Percentiles rank a stretch among this genome's conserved stretches.
These are phyloP conservation scores for Paedocypris sp. DNA, from an alignment of 2,113 vertebrate species.

Conservation along the genomic window DNA sequence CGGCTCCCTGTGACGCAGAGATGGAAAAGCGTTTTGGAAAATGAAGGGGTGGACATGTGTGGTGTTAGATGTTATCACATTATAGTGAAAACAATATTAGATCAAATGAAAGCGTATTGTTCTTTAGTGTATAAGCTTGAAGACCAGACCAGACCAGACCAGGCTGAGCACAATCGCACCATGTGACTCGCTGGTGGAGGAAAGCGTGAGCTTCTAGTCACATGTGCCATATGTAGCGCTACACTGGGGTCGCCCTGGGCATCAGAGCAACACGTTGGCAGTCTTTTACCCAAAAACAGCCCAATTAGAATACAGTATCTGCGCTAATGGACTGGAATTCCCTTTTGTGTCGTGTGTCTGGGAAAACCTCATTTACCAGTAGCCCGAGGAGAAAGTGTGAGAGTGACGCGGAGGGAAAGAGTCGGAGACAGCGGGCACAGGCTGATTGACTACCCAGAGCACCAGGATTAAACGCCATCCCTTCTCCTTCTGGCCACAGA, in stretches of 20 bases:
- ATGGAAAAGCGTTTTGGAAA: too few species aligned
- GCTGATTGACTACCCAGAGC: constrained; percentile 25
- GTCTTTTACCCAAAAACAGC: constrained; percentile 51
- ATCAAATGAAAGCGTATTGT: too few species aligned
- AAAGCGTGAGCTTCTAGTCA: constrained; percentile 16
- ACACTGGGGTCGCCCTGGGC: constrained; percentile 32
- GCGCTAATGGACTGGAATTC: constrained; percentile 64
- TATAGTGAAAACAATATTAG: too few species aligned
- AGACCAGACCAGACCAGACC: too few species aligned
- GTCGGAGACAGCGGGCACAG: constrained; percentile 20
- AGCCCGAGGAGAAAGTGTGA: constrained; percentile 52
- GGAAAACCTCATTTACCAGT: constrained; percentile 64
- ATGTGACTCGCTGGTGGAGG: neutral
- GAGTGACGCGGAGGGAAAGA: constrained; percentile 36
- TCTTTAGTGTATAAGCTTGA: too few species aligned
- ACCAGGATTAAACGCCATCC: constrained; percentile 19
- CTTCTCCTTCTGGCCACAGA: constrained; percentile 12
- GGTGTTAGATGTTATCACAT: too few species aligned
- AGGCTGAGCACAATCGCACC: neutral
- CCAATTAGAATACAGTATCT: constrained; percentile 56
- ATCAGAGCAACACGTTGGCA: constrained; percentile 49
- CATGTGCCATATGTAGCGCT: neutral
- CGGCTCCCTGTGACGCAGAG: too few species aligned
- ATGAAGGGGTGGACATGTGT: too few species aligned
- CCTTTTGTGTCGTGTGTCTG: constrained; percentile 53